A percentile compares a stretch with the other conserved stretches of the same genome.
Conservation (phyloP, 2,113 vertebrate species). For the Pygoscelis antarcticus region DNA sequence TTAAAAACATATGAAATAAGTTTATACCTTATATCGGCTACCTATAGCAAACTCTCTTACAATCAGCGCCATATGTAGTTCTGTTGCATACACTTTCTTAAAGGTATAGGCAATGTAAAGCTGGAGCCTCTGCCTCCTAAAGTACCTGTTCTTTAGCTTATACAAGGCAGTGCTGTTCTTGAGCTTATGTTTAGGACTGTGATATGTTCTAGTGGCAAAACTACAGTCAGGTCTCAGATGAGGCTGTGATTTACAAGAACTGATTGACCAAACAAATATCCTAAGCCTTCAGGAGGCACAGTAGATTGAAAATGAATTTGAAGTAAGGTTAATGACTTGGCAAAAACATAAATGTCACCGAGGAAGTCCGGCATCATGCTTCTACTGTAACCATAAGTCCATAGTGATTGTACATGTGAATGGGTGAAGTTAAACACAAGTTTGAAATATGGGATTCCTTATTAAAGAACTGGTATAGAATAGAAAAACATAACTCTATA, state of each 20-base stretch:
- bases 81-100: background rate
- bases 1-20: constrained; percentile 26
- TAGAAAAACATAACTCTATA: background rate
- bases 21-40: background rate
- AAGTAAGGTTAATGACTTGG: background rate
- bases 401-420: background rate
- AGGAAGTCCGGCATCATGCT: background rate
- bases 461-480: background rate
- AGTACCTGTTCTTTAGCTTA: background rate
- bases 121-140: background rate
- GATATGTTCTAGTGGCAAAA: background rate
- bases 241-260: constrained; percentile 2
- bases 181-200: background rate
- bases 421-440: background rate
- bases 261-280: background rate
- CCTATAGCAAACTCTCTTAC: background rate
- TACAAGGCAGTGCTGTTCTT: background rate
- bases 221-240: background rate
- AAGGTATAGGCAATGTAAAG: background rate
- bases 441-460: background rate
- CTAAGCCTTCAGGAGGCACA: background rate
- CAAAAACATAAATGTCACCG: background rate
- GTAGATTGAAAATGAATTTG: background rate
- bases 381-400: background rate
- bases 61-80: background rate